phyloP scores from a whole-genome alignment of 2,797 vertebrate genomes.

The Caiman crocodilus region DNA sequence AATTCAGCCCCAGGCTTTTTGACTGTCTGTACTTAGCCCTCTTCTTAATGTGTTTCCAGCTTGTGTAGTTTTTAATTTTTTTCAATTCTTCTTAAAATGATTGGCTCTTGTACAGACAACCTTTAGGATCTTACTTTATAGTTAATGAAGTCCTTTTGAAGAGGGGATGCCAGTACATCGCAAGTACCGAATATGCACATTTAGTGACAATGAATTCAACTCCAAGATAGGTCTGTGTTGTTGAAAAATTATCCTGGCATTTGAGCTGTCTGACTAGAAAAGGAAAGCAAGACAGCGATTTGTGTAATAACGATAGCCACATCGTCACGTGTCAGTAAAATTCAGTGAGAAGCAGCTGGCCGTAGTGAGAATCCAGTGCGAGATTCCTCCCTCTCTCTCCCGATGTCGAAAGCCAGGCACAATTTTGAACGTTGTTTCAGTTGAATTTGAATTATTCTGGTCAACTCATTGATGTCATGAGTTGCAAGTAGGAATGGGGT shows the following conservation, averaged over 20 bases:
- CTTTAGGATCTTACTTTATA: background rate
- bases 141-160: background rate
- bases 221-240: background rate
- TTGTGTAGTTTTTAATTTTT: background rate
- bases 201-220: background rate
- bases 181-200: background rate
- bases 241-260: background rate
- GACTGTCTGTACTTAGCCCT: too few relatives aligned
- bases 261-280: background rate
- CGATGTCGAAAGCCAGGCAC: background rate
- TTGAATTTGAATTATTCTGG: background rate
- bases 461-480: background rate
- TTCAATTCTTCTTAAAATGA: background rate
- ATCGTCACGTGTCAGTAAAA: background rate
- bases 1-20: too few relatives aligned
- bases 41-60: background rate
- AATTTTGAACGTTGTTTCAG: background rate
- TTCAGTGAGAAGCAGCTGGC: background rate
- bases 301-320: background rate
- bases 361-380: background rate
- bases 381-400: background rate
- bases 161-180: background rate
- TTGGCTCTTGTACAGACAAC: background rate
- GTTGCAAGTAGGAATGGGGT: background rate
- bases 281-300: background rate